A percentile compares a stretch with the other conserved stretches of the same genome.
phyloP scores from a whole-genome alignment of 2,113 vertebrate species.

The Orthonyx spaldingii region DNA sequence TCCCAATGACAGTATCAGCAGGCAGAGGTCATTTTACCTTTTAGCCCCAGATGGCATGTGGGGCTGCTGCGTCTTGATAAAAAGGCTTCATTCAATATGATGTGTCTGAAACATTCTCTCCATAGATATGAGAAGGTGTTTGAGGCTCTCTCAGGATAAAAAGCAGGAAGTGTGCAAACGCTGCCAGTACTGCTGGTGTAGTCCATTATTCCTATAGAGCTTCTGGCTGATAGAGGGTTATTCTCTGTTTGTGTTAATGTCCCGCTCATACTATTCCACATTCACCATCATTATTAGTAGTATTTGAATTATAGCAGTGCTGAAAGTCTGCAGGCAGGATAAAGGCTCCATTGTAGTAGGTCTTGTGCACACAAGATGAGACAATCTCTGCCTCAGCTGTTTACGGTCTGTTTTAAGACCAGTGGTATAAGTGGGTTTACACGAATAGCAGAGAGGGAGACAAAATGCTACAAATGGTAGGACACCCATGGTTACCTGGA shows the following conservation, averaged over 20 bases:
- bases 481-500: not conserved
- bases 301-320: constrained; percentile 30
- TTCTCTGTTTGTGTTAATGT: not conserved
- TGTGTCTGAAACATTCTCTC: not conserved
- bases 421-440: not conserved
- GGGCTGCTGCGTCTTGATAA: not conserved
- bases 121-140: not conserved
- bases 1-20: not conserved
- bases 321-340: constrained; percentile 26
- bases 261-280: not conserved
- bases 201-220: not conserved
- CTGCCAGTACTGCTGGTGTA: not conserved
- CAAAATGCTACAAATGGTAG: not conserved
- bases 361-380: constrained; percentile 17
- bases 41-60: not conserved
- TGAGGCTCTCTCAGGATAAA: not conserved
- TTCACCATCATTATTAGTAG: not conserved
- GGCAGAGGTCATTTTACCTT: not conserved
- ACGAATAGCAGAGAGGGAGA: not conserved
- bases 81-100: not conserved
- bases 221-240: not conserved
- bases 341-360: constrained; percentile 25
- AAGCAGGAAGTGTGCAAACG: not conserved
- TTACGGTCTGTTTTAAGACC: constrained; percentile 3
- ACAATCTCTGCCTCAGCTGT: not conserved